phyloP scores from a whole-genome alignment of 2,113 vertebrate genomes.

The Cheilinus undulatus region DNA sequence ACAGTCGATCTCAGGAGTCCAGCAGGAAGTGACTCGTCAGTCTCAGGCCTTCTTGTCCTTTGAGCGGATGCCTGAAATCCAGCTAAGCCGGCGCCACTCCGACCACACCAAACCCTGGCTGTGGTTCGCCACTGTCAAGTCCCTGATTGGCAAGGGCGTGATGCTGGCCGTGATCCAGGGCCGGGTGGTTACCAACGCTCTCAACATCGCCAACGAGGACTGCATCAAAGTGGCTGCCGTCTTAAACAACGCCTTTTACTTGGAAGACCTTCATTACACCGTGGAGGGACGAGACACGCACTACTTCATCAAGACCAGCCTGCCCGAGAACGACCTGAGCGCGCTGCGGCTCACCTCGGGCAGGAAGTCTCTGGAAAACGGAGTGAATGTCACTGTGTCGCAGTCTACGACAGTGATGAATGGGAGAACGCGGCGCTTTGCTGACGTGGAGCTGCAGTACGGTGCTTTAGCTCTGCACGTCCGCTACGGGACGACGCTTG shows the following conservation, averaged over 20 bases:
- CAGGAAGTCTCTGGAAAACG: conserved; percentile 93
- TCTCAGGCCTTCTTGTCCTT: conserved; percentile 94
- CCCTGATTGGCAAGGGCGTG: conserved; percentile 96
- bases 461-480: conserved; percentile 93
- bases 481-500: conserved; percentile 95
- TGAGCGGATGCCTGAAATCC: conserved; percentile 95
- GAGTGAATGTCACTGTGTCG: conserved; percentile 96
- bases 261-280: conserved; percentile 96
- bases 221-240: conserved; percentile 99
- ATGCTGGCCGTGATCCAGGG: conserved; percentile 97
- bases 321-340: conserved; percentile 95
- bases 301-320: conserved; percentile 97
- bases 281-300: conserved; percentile 96
- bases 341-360: conserved; percentile 93
- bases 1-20: conserved; percentile 96
- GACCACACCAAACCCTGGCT: conserved; percentile 90
- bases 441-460: conserved; percentile 96
- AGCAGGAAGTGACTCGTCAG: conserved; percentile 94
- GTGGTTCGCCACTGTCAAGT: conserved; percentile 95
- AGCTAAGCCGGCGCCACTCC: conserved; percentile 86
- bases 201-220: conserved; percentile 98
- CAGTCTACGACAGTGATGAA: conserved; percentile 98
- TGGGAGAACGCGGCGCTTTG: conserved; percentile 94
- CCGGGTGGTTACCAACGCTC: conserved; percentile 94
- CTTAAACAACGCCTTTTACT: conserved; percentile 96